Evolutionary conservation across 2,113 vertebrate genomes (phyloP).

Genomic region (Sphaerodactylus townsendi): DNA sequence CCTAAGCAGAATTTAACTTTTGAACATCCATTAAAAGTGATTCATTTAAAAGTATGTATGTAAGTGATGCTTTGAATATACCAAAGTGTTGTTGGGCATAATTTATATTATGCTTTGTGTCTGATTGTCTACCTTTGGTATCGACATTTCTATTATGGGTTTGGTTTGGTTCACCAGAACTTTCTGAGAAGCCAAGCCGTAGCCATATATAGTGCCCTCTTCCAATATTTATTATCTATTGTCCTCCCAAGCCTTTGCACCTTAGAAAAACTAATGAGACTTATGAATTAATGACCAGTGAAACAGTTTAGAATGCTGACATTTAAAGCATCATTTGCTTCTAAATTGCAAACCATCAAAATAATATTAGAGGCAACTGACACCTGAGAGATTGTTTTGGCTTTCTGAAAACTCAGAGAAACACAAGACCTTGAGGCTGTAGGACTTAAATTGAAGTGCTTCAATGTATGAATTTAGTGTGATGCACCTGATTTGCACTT

Average conservation of each 20-base stretch:
- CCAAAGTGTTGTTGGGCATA: not conserved
- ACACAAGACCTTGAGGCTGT: not conserved
- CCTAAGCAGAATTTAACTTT: no score
- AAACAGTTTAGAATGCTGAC: constrained; percentile 14
- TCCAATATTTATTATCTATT: not conserved
- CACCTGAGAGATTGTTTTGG: not conserved
- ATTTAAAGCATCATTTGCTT: constrained; percentile 32
- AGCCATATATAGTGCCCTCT: not conserved
- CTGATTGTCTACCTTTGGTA: not conserved
- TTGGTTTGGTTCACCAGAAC: no score
- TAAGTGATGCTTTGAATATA: not conserved
- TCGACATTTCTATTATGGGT: not conserved
- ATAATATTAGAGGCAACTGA: constrained; percentile 9
- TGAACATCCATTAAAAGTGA: no score
- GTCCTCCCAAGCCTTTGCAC: not conserved
- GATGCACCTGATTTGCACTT: not conserved
- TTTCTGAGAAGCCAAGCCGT: not conserved
- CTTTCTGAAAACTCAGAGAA: not conserved
- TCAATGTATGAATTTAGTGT: not conserved
- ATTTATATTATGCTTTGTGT: not conserved
- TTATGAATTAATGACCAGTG: constrained; percentile 26
- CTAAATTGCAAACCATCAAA: constrained; percentile 18
- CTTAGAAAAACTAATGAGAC: constrained; percentile 19
- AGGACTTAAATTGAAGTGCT: not conserved
- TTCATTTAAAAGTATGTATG: not conserved